These are phyloP conservation scores for Nesidiocoris tenuis DNA, from an alignment of 2,888 invertebrate species.

Conservation along the genomic window DNA sequence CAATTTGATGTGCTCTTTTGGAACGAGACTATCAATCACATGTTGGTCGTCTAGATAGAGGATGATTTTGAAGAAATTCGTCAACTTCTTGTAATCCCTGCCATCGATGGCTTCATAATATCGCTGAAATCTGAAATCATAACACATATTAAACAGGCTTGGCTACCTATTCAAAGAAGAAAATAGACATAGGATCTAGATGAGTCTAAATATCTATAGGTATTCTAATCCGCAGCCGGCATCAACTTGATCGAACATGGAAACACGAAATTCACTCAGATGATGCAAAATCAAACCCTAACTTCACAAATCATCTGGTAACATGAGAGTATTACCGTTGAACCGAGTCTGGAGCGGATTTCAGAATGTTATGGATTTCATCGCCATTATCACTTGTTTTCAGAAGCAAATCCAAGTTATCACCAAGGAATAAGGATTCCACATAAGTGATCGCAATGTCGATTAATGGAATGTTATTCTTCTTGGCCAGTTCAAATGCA, in stretches of 20 bases:
- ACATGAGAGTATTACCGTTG: no score
- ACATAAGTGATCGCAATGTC: conserved; percentile 54
- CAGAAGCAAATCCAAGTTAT: conserved; percentile 2
- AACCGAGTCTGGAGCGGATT: background rate
- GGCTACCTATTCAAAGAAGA: no score
- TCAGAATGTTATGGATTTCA: background rate
- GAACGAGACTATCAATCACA: background rate
- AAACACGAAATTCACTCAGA: no score
- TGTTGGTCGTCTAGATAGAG: background rate
- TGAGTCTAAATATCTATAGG: no score
- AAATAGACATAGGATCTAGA: no score
- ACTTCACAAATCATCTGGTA: no score
- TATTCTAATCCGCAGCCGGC: no score
- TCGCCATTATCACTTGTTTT: background rate
- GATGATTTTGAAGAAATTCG: conserved; percentile 13
- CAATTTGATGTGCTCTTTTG: conserved; percentile 26
- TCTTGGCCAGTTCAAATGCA: conserved; percentile 55
- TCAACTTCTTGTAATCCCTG: conserved; percentile 15
- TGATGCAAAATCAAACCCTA: no score
- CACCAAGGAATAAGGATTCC: conserved; percentile 48
- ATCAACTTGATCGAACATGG: no score
- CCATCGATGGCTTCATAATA: conserved; percentile 4
- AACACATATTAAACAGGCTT: no score
- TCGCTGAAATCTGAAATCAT: conserved; percentile 11
- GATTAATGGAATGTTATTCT: conserved; percentile 56